A percentile compares a stretch with the other conserved stretches of the same genome.
Conservation (phyloP, 2,888 invertebrate species). For the Miltochrista miniata region DNA sequence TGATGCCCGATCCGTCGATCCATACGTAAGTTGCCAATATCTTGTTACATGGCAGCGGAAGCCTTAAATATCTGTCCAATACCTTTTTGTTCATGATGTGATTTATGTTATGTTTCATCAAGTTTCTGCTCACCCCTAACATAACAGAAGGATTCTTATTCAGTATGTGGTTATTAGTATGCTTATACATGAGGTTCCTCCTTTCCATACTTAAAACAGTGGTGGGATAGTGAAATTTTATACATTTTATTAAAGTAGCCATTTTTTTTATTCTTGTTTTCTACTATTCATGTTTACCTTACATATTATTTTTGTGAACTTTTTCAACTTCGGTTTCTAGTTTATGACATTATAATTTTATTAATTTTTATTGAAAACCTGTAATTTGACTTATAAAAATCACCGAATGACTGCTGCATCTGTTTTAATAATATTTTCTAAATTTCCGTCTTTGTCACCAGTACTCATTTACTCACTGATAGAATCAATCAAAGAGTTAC, state of each 20-base stretch:
- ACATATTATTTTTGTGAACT: background rate
- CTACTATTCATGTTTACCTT: background rate
- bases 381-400: background rate
- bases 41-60: conserved; percentile 84
- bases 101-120: conserved; percentile 69
- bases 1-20: conserved; percentile 91
- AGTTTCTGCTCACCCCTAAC: conserved; percentile 38
- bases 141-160: conserved; percentile 53
- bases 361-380: background rate
- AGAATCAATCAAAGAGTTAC: background rate
- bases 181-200: conserved; percentile 52
- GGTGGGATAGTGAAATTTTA: background rate
- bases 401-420: background rate
- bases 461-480: background rate
- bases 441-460: background rate
- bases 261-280: conserved; percentile 10
- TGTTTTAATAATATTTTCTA: background rate
- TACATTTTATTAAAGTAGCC: conserved; percentile 12
- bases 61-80: conserved; percentile 79
- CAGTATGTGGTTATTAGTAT: conserved; percentile 69
- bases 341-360: too few species aligned
- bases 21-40: conserved; percentile 89
- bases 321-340: background rate
- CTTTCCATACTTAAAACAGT: conserved; percentile 20
- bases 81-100: conserved; percentile 76